Conservation (phyloP, 2,797 vertebrate species). For the Argya squamiceps region DNA sequence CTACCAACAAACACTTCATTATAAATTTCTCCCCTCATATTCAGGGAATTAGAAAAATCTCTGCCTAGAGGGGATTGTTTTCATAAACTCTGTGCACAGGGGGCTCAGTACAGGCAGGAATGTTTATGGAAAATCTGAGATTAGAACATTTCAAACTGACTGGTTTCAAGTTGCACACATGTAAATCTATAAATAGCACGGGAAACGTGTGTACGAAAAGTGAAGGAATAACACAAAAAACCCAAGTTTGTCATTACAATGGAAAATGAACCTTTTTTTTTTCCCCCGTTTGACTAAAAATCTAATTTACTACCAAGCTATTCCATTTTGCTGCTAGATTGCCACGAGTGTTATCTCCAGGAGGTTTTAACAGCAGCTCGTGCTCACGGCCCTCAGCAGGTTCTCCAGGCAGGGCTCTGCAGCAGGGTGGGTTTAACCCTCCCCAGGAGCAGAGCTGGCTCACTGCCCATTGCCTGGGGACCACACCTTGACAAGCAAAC, state of each 20-base stretch:
- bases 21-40: neutral
- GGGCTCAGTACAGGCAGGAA: slow-evolving; percentile 22
- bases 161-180: slow-evolving; percentile 36
- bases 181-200: slow-evolving; percentile 21
- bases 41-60: slow-evolving; percentile 20
- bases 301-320: neutral
- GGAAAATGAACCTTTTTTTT: neutral
- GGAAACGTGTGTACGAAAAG: neutral
- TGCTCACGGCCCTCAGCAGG: neutral
- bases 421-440: neutral
- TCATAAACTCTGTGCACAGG: neutral
- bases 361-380: neutral
- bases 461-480: neutral
- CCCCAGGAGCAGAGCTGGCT: neutral
- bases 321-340: neutral
- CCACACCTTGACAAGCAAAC: rapidly evolving
- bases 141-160: slow-evolving; percentile 18
- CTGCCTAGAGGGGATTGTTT: slow-evolving; percentile 32
- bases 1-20: slow-evolving; percentile 10
- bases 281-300: neutral
- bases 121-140: slow-evolving; percentile 61
- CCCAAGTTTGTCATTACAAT: neutral
- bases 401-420: neutral
- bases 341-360: neutral
- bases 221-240: neutral